Base-by-base conservation (phyloP, 2,888 invertebrate genomes). In the Leistus spinibarbis region DNA sequence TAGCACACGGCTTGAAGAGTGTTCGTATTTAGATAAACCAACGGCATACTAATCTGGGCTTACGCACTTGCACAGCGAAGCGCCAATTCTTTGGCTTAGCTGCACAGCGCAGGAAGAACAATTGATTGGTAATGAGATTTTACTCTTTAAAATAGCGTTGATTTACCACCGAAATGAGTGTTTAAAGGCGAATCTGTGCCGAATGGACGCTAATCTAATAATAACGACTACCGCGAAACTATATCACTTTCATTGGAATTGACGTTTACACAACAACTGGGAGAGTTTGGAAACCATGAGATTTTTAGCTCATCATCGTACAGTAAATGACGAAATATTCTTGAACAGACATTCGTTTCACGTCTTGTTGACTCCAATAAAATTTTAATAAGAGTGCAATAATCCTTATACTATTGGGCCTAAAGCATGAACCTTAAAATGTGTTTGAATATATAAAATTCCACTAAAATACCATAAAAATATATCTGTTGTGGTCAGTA, bases 11-110 rank as follows among this genome's bases (percentile, higher is more conserved):
- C 23, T 7, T n/a, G 23, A 10, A 22, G 17, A 27, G 27, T 40
- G 40, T 40, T 40, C 17, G 63, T 53, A 67, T 73, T 73, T 73
- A 73, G 73, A 67, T 73, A 66, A 67, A 67, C 73, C 73, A 4
- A 65, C 54, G 62, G 73, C 73, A 73, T 73, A 67, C 73, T 73
- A 73, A 73, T 73, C 67, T 67, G 5, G 54, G 57, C 67, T 60
- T 62, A 67, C 67, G 62, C 73, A 67, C 73, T 24, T 62, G 7
- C 54, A n/a, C n/a, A n/a, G 40, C 40, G 40, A 24, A 16, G 24
- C 22, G 60, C 57, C 67, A 73, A 73, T 73, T 73, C 73, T 73
- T 73, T 73, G 67, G n/a, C n/a, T 57, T 57, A 22, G 56, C 17
- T 17, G 20, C 40, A 66, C 57, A 40, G 66, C 40, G 56, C 66